Conservation (phyloP, 2,888 invertebrate genomes). For the Eristalis pertinax region DNA sequence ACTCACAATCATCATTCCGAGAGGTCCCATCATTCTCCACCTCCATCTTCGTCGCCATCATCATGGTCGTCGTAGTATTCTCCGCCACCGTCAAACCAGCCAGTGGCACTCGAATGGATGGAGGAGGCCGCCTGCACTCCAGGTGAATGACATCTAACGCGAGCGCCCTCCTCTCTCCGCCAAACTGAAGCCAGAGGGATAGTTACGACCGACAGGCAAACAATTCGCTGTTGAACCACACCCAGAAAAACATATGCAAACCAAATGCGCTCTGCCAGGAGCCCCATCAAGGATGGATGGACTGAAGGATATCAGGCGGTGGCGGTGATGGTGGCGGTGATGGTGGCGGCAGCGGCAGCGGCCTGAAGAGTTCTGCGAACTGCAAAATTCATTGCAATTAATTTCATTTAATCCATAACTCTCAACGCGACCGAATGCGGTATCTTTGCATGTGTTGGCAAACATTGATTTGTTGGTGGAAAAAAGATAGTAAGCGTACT, state of each 20-base stretch:
- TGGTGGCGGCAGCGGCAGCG: neutral
- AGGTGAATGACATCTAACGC: conserved; percentile 65
- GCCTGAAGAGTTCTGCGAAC: conserved; percentile 37
- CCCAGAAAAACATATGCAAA: conserved; percentile 65
- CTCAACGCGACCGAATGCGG: conserved; percentile 28
- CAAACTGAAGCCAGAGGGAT: conserved; percentile 32
- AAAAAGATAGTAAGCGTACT: conserved; percentile 37
- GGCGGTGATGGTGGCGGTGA: neutral
- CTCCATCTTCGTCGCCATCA: neutral
- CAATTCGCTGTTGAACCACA: conserved; percentile 64
- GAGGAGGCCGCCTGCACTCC: conserved; percentile 26
- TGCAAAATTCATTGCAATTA: conserved; percentile 62
- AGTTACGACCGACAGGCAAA: conserved; percentile 47
- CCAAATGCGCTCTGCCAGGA: conserved; percentile 23
- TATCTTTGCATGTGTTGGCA: conserved; percentile 31
- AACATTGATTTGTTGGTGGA: conserved; percentile 9
- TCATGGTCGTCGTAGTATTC: neutral
- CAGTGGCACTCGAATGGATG: neutral
- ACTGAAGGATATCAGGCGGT: conserved; percentile 31
- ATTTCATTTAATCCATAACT: conserved; percentile 60
- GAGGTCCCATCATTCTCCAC: neutral
- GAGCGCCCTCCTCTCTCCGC: too few species aligned
- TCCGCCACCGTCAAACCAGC: neutral
- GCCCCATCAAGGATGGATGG: neutral
- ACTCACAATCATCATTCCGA: conserved; percentile 16